phyloP scores from a whole-genome alignment of 2,113 vertebrate genomes.

The Marmota flaviventris region DNA sequence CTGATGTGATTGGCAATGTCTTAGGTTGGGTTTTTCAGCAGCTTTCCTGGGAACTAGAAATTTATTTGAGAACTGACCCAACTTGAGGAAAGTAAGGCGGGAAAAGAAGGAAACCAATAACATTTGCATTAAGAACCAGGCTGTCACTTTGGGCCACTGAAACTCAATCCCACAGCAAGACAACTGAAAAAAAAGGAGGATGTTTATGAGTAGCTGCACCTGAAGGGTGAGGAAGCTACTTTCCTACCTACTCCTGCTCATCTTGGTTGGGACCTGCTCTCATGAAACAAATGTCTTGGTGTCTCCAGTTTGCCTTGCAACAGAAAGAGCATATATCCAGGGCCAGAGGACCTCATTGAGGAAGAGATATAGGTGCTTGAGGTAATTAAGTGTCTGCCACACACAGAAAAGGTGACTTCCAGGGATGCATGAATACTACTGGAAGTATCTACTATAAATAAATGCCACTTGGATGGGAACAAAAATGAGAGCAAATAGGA shows the following conservation, averaged over 20 bases:
- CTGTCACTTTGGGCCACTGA: neutral
- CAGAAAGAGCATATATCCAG: neutral
- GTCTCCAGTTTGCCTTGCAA: neutral
- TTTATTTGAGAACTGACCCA: neutral
- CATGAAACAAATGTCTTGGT: neutral
- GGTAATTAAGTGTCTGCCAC: neutral
- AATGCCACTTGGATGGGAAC: neutral
- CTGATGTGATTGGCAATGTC: neutral
- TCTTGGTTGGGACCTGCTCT: neutral
- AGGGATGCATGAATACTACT: fast-evolving
- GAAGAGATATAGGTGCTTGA: neutral
- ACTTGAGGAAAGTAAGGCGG: neutral
- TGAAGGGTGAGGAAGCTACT: neutral
- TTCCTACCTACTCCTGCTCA: neutral
- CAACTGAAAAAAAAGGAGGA: neutral
- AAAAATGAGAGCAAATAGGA: neutral
- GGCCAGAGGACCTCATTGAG: neutral
- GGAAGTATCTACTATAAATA: neutral
- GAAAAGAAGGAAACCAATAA: neutral
- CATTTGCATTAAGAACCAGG: neutral
- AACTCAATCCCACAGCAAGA: neutral
- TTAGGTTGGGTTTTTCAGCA: neutral
- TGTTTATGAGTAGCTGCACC: neutral
- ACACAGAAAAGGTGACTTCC: neutral
- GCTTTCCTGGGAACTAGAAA: neutral